phyloP scores from a whole-genome alignment of 2,888 invertebrate species.

The Idaea straminata region DNA sequence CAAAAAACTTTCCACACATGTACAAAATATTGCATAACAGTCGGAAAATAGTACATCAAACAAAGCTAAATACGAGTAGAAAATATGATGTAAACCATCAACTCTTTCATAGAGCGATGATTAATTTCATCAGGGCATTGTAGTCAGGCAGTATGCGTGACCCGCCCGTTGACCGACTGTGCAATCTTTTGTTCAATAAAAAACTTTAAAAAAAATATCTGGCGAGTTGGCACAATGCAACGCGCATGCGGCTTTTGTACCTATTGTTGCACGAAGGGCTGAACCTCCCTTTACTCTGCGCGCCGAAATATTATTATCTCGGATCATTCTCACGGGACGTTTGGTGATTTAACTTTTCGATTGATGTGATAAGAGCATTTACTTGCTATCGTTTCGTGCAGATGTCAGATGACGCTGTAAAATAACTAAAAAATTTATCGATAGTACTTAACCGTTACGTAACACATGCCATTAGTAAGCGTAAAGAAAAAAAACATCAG shows the following conservation, averaged over 20 bases:
- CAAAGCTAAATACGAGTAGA: slow-evolving; percentile 29
- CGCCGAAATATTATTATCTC: slow-evolving; percentile 43
- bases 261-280: slow-evolving; percentile 48
- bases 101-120: slow-evolving; percentile 46
- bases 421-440: neutral
- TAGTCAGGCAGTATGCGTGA: slow-evolving; percentile 58
- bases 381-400: neutral
- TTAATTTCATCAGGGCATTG: slow-evolving; percentile 69
- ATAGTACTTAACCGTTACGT: neutral
- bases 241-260: slow-evolving; percentile 55
- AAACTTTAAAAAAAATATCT: slow-evolving; percentile 42
- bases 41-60: slow-evolving; percentile 34
- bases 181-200: slow-evolving; percentile 55
- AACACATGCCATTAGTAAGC: neutral
- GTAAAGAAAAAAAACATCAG: too few relatives aligned
- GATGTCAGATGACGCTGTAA: neutral
- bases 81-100: slow-evolving; percentile 42
- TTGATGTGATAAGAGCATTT: slow-evolving; percentile 2
- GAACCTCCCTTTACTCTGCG: slow-evolving; percentile 48
- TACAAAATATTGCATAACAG: slow-evolving; percentile 33
- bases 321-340: slow-evolving; percentile 48
- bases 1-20: neutral
- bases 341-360: slow-evolving; percentile 15
- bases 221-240: slow-evolving; percentile 49
- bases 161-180: slow-evolving; percentile 55